Base-by-base conservation (phyloP, 1,140 invertebrate species). In the Brachionus rubens region DNA sequence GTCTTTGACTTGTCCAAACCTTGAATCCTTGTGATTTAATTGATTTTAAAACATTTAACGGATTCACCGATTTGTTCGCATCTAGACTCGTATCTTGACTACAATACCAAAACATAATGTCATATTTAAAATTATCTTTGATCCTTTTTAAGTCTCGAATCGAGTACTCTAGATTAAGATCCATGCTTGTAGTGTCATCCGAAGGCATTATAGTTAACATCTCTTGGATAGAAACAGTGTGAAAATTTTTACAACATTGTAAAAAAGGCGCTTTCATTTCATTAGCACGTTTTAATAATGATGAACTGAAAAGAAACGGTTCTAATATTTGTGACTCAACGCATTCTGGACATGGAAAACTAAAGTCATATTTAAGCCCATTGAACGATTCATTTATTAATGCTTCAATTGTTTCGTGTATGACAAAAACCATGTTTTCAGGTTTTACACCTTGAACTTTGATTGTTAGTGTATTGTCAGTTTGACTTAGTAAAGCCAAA, bases 211-310 rank as follows among this genome's bases (percentile, higher is more conserved):
- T 78, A 84, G 80, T n/a, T n/a, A n/a, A n/a, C n/a, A n/a, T n/a
- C n/a, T n/a, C n/a, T n/a, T n/a, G n/a, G n/a, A n/a, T n/a, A 3
- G 82, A 82, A 9, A 83, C 78, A 48, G 79, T 81, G 79, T 84
- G 83, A 79, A 84, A 84, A 65, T 80, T 81, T 56, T 82, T 83
- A 43, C 79, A 79, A 76, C 83, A 84, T 76, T 84, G 83, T 16
- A 84, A 76, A 62, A 83, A 83, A 4, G 81, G 81, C 1, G 82
- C 82, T 36, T 81, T 80, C n/a, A 80, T 77, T 59, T 83, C 80
- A 19, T 77, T 79, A 4, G 82, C 82, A 56, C 79, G 70, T 36
- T 79, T 79, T 3, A 84, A 79, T 47, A 82, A 78, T n/a, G 80
- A 78, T 7, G 79, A 78, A 46, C 80, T 78, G 76, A 84, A 82